A percentile compares a stretch with the other conserved stretches of the same genome.
Evolutionary conservation across 2,888 invertebrate genomes (phyloP).

Genomic region (Acleris laterana): DNA sequence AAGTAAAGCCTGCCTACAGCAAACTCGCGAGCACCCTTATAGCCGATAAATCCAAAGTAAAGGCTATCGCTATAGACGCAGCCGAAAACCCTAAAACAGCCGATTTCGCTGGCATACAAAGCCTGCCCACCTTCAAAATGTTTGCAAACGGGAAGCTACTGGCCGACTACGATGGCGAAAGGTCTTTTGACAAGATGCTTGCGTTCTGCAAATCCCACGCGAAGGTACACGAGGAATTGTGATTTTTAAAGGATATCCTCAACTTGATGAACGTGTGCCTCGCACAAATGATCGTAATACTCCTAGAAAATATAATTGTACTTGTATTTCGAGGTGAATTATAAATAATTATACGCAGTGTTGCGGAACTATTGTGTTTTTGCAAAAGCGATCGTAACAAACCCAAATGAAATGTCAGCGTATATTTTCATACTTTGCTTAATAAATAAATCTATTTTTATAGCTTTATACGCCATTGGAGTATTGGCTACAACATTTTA

Average conservation of each 20-base stretch:
- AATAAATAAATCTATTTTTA: no score
- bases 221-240: constrained; percentile 74
- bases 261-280: no score
- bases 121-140: constrained; percentile 88
- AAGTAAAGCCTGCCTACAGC: constrained; percentile 87
- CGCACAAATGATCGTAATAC: no score
- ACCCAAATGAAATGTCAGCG: neutral
- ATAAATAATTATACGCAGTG: no score
- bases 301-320: no score
- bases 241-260: constrained; percentile 28
- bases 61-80: constrained; percentile 87
- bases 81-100: constrained; percentile 85
- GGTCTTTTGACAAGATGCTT: constrained; percentile 82
- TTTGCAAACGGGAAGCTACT: constrained; percentile 81
- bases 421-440: neutral
- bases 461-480: no score
- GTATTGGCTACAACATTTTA: no score
- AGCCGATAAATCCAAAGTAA: constrained; percentile 61
- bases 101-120: constrained; percentile 84
- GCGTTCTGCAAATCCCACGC: constrained; percentile 68
- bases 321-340: no score
- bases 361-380: no score
- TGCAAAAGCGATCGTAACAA: no score
- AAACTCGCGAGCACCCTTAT: constrained; percentile 80
- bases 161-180: constrained; percentile 83